Base-by-base conservation (phyloP, 2,797 vertebrate genomes). In the Mus spretus region DNA sequence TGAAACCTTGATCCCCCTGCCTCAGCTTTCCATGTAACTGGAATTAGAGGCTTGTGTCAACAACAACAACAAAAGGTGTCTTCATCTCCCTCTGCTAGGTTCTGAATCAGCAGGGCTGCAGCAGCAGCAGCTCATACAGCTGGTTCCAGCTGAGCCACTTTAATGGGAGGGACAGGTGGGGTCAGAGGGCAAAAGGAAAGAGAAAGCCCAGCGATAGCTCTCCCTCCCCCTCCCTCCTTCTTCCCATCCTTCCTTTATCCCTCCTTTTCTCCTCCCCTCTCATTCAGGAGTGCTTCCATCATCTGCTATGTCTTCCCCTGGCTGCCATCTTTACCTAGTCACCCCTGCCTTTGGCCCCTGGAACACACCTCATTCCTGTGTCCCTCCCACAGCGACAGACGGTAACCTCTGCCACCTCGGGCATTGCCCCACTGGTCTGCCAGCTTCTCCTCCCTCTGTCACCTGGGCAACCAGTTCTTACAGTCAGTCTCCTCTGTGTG, bases 221-320 rank as follows among this genome's bases (percentile, higher is more conserved):
- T 47, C 37, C 1, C 24, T 17, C 3, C n/a, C 44, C 3, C 28
- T 26, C 19, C 20, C 28, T 5, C 31, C 17, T 24, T 26, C 31
- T 1, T 4, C 17, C 1, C 3, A 7, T 11, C 5, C 3, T 3
- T 4, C 6, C 17, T 2, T 2, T 4, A 9, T 9, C 14, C 7
- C 9, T 7, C 37, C 2, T 15, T 2, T 2, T 2, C 22, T 26
- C 1, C 1, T 55, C 31, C 28, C 17, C 24, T 28, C 44, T 9
- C 83, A 70, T 57, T 6, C 6, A 2, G 77, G 7, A 53, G 24
- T 4, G 28, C 17, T 53, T 65, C 28, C 22, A 2, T 19, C 63
- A n/a, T 22, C 34, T 26, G 13, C 72, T 31, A 15, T 50, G 4
- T 9, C 2, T 40, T 24, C 67, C n/a, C n/a, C 61, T 4, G 12